phyloP scores from a whole-genome alignment of 2,113 vertebrate genomes.

The Hemicordylus capensis region DNA sequence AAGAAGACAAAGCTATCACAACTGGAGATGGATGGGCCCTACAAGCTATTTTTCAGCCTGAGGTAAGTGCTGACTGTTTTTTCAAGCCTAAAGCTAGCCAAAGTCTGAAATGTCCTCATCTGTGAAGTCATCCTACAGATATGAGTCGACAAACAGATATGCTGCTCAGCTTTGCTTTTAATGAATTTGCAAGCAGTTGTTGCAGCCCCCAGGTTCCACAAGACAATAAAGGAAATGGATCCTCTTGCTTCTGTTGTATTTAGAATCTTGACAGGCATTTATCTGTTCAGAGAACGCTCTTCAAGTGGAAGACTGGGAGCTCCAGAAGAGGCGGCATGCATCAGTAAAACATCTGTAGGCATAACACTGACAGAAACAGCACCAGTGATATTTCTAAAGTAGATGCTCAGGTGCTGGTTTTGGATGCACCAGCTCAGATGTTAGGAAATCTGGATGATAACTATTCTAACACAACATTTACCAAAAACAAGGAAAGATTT shows the following conservation, averaged over 20 bases:
- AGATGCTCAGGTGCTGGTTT: not conserved
- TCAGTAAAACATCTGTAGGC: slow-evolving; percentile 12
- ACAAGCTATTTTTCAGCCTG: not conserved
- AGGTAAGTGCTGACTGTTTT: slow-evolving; percentile 14
- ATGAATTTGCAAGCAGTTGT: slow-evolving; percentile 46
- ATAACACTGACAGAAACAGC: not conserved
- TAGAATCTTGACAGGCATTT: not conserved
- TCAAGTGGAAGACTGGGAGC: slow-evolving; percentile 1
- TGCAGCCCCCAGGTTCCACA: slow-evolving; percentile 8
- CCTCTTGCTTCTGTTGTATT: not conserved
- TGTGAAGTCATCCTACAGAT: slow-evolving; percentile 30
- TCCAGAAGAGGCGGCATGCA: slow-evolving; percentile 10
- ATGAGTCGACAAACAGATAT: slow-evolving; percentile 23
- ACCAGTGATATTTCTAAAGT: not conserved
- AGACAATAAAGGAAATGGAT: slow-evolving; percentile 8
- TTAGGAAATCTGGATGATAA: not conserved
- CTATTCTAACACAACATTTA: not conserved
- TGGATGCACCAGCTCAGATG: not conserved
- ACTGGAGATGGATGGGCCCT: not conserved
- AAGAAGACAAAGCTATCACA: not conserved
- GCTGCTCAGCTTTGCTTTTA: not conserved
- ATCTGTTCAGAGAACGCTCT: slow-evolving; percentile 17
- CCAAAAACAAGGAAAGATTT: not conserved
- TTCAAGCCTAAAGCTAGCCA: slow-evolving; percentile 32
- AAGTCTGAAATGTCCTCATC: not conserved